Percentiles rank a stretch among this genome's conserved stretches.
These are phyloP conservation scores for Echiichthys vipera DNA, from an alignment of 2,797 vertebrate species.

Conservation along the genomic window DNA sequence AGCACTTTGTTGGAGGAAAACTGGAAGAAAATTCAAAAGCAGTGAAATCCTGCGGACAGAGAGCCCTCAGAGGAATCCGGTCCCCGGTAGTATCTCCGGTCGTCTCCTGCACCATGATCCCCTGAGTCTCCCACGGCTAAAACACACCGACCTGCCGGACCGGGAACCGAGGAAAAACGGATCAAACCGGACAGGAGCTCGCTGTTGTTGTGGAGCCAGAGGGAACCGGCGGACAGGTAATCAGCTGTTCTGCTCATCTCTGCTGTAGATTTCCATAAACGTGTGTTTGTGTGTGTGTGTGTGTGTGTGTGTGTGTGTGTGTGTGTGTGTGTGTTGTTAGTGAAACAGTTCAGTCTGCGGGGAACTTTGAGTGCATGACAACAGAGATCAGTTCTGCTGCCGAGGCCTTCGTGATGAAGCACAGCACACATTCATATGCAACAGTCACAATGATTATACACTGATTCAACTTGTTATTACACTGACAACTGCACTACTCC, in stretches of 20 bases:
- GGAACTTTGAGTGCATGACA: slow-evolving; percentile 10
- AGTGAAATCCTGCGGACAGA: accelerated
- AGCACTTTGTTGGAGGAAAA: background rate
- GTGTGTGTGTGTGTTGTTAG: background rate
- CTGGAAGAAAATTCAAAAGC: background rate
- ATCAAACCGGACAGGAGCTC: slow-evolving; percentile 10
- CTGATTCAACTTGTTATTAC: no score
- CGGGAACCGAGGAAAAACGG: background rate
- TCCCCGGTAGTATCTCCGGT: background rate
- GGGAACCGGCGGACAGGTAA: slow-evolving; percentile 59
- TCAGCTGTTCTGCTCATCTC: no score
- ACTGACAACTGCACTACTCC: no score
- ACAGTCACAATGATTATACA: no score
- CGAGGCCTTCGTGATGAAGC: no score
- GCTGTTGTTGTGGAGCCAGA: slow-evolving; percentile 55
- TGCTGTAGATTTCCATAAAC: no score
- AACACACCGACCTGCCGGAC: slow-evolving; percentile 17
- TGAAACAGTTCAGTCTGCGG: background rate
- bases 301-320: no score
- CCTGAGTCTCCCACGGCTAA: slow-evolving; percentile 23
- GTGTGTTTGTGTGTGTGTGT: background rate
- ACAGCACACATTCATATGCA: no score
- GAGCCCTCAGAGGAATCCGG: background rate
- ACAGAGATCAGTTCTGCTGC: slow-evolving; percentile 18
- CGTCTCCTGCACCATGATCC: slow-evolving; percentile 47